These are phyloP conservation scores for Xestia sexstrigata DNA, from an alignment of 2,888 invertebrate species.

Conservation along the genomic window DNA sequence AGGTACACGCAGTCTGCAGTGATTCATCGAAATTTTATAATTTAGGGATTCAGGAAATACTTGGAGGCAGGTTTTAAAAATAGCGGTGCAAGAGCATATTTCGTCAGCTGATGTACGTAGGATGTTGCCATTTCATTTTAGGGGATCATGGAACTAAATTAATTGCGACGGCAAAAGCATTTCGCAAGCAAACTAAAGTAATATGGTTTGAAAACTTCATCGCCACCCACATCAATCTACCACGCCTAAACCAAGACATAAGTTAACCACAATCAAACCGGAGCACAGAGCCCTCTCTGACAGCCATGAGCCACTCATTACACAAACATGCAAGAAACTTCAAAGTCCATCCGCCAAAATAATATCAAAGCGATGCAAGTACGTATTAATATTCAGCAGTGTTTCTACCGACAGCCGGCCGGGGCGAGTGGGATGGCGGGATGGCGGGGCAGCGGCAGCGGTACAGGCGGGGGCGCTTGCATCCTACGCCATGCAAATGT, in stretches of 20 bases:
- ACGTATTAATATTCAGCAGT: constrained; percentile 65
- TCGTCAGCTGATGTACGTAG: not conserved
- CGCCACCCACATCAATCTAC: not conserved
- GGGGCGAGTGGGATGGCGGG: not conserved
- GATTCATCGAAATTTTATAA: not conserved
- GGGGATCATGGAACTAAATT: not conserved
- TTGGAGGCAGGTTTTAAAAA: not conserved
- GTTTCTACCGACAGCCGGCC: constrained; percentile 22
- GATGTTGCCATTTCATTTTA: not conserved
- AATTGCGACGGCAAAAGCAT: not conserved
- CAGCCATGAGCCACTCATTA: constrained; percentile 26
- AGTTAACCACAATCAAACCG: constrained; percentile 9
- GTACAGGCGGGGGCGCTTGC: constrained; percentile 1
- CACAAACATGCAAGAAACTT: constrained; percentile 51
- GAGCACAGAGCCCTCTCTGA: not conserved
- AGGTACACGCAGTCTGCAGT: not conserved
- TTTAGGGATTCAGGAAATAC: not conserved
- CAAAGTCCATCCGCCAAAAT: constrained; percentile 55
- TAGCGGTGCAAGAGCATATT: not conserved
- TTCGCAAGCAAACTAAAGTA: not conserved
- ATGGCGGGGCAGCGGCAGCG: not conserved
- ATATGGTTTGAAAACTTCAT: not conserved
- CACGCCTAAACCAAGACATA: not conserved
- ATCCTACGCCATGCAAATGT: constrained; percentile 61
- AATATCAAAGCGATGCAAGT: constrained; percentile 65